Evolutionary conservation across 2,888 invertebrate genomes (phyloP), one percentile per base, ranked within the genome.

Genomic region (Spisula solida): DNA sequence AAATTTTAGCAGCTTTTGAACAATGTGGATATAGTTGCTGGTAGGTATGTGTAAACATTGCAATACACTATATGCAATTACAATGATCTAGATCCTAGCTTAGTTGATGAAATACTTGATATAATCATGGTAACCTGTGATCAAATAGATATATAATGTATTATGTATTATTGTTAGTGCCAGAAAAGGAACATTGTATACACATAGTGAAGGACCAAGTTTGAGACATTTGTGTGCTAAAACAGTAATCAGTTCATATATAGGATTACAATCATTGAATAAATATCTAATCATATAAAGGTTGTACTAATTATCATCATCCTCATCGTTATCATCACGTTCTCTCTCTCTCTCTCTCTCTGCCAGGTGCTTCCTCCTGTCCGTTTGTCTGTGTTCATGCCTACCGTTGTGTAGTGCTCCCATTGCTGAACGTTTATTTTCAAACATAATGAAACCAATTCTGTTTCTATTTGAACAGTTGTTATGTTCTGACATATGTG

Each of bases 1-100:
- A n/a, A 25, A 75, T 31, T 75, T 31, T 75, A 75, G 34, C 31
- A n/a, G 31, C 18, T 34, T 18, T 75, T 75, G 31, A 34, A 31
- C 16, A 75, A 31, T 4, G 25, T 34, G 75, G 16, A 34, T 75
- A 41, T 75, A 34, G 20, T 75, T 18, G 6, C 10, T 70, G 16
- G 10, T 70, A 70, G 1, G 8, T 70, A 29, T 41, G 8, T 70
- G 70, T 41, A 75, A 12, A 20, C 14, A 75, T 75, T 75, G 75
- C 75, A 75, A 75, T 75, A 75, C 31, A 34, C 20, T 31, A 75
- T 75, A 75, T 75, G 75, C 75, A 75, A 75, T 31, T 75, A 34
- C 16, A 75, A 31, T 31, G 14, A 18, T 75, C 31, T 66, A 66
- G 4, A 25, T 66, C 0, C 6, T 66, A n/a, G 60, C 20, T 20